Evolutionary conservation across 1,140 invertebrate genomes (phyloP), one percentile per base, ranked within the genome.

Genomic region (Myzus persicae): DNA sequence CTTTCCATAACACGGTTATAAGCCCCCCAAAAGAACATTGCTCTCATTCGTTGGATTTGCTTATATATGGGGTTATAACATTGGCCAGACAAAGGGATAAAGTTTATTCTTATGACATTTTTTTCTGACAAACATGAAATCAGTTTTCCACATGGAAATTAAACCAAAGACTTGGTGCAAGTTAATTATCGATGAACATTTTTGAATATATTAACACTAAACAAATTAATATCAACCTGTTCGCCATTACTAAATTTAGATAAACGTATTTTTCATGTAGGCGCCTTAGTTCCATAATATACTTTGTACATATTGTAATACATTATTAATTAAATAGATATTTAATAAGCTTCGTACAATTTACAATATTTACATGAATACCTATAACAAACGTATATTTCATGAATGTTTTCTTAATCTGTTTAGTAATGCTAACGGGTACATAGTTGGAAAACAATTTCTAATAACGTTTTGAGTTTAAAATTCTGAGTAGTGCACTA

Each of bases 1-100:
- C 88, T 89, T 89, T 89, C 36, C 48, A n/a, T 51, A 89, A 89
- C 88, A 89, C 36, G 88, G 48, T 26, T 89, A 18, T 54, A 51
- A 0, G 88, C 54, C n/a, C 88, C 88, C 40, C 88, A 89, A 89
- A 89, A 89, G 46, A 54, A 54, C 36, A 54, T 89, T 89, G 88
- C 38, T 89, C 22, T 48, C 22, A 40, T 36, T 40, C n/a, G 54
- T 89, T 4, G 46, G 48, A 40, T 89, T 89, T 54, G 20, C 36
- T 51, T 38, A 24, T 36, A 48, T 5, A 38, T 8, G 20, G 24
- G n/a, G 36, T 38, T 89, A 89, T 6, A 24, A 20, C 22, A 26
- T 22, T 38, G 36, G n/a, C n/a, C 36, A 8, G 1, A 54, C 24
- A 40, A 54, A 89, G 48, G 36, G 36, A 11, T 38, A 54, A 89